A percentile compares a stretch with the other conserved stretches of the same genome.
These are phyloP conservation scores for Hiodon tergisus DNA, from an alignment of 2,113 vertebrate genomes.

Conservation along the genomic window DNA sequence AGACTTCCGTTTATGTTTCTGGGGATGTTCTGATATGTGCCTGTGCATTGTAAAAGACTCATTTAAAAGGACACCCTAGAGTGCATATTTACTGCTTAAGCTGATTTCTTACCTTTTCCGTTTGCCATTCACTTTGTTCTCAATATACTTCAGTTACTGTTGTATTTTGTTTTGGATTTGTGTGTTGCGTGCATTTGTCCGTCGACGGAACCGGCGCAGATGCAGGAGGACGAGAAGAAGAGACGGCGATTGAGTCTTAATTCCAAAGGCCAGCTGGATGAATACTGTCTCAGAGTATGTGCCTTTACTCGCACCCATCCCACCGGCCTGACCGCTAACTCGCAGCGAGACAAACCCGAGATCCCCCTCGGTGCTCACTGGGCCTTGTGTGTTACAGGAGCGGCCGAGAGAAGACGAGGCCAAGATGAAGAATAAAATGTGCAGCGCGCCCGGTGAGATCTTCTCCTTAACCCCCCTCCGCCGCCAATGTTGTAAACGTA, in stretches of 20 bases:
- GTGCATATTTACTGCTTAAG: background rate
- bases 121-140: too few relatives aligned
- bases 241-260: conserved; percentile 37
- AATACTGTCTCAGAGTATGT: conserved; percentile 46
- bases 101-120: background rate
- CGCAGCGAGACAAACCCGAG: background rate
- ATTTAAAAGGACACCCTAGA: background rate
- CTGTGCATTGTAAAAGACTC: background rate
- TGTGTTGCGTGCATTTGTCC: background rate
- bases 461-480: background rate
- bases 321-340: background rate
- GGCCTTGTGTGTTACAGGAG: conserved; percentile 30
- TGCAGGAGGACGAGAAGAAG: conserved; percentile 41
- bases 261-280: conserved; percentile 36
- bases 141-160: too few relatives aligned
- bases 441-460: conserved; percentile 31
- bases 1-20: too few relatives aligned
- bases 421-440: conserved; percentile 49
- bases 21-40: too few relatives aligned
- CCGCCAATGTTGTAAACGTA: background rate
- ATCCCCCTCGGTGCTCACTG: too few relatives aligned
- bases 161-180: background rate
- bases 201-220: conserved; percentile 21
- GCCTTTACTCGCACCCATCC: background rate
- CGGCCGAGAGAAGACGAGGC: conserved; percentile 36